Base-by-base conservation (phyloP, 2,888 invertebrate genomes). In the Cryptocephalus moraei region DNA sequence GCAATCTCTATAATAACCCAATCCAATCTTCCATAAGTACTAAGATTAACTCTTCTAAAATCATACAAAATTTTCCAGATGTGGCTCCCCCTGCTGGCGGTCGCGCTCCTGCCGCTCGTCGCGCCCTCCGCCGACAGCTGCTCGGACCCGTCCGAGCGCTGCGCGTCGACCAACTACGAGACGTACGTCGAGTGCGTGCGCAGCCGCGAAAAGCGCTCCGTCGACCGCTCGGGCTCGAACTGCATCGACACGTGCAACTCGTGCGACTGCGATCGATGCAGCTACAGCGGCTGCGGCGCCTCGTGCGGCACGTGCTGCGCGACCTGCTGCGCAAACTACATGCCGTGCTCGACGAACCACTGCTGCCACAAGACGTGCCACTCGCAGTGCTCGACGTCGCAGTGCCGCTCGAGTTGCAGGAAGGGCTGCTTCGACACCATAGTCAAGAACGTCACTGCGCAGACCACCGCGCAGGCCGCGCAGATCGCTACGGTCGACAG, bases 291-390 rank as follows among this genome's bases (percentile, higher is more conserved):
- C 36, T 56, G 54, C 34, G 43, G 54, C 11, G 47, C 32, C 31
- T 44, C 53, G 8, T 64, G 64, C 43, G 50, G 53, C 31, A 43
- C 45, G 11, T 64, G 63, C 45, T 66, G 65, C 49, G 55, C 51
- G 44, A 54, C 57, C 8, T 62, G 63, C 54, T 61, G 61, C 47
- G 51, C 52, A 31, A 52, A 57, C 45, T 60, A 54, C 48, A 49
- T 53, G 14, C 50, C 57, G 8, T 68, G 68, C 49, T 52, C 51
- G n/a, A 63, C 62, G 1, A 59, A 59, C 38, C 62, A 64, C 36
- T 71, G 71, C 45, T 71, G 71, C 50, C 67, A 70, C 49, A 64
- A 63, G 50, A 66, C 65, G 4, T 71, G 71, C 47, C 64, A 68
- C 39, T 58, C 61, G 1, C 61, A 65, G 43, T 71, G 71, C 47